Evolutionary conservation across 2,797 vertebrate species (phyloP).

Genomic region (Triplophysa yarkandensis): DNA sequence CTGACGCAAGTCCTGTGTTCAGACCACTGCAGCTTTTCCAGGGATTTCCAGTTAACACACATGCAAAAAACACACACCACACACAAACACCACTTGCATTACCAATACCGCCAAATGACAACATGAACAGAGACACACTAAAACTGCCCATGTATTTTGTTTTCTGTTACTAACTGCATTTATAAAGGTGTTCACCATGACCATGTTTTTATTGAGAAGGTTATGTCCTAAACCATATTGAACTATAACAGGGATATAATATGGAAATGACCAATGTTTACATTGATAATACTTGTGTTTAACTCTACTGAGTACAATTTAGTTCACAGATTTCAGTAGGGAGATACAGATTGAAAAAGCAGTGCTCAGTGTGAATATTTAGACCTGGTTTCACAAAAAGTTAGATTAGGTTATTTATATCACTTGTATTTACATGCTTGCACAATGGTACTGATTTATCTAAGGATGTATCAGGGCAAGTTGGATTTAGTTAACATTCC

Average conservation of each 20-base stretch:
- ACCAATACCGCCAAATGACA: slow-evolving; percentile 51
- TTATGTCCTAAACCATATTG: not conserved
- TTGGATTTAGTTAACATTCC: too few relatives aligned
- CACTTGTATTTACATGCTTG: too few relatives aligned
- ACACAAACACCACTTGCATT: slow-evolving; percentile 42
- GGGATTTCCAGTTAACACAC: slow-evolving; percentile 54
- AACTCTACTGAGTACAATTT: not conserved
- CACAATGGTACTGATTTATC: too few relatives aligned
- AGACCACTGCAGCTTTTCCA: slow-evolving; percentile 45
- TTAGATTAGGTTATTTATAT: too few relatives aligned
- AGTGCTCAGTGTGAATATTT: not conserved
- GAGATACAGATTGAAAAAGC: not conserved
- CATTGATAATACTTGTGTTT: not conserved
- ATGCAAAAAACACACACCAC: slow-evolving; percentile 26
- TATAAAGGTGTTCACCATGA: not conserved
- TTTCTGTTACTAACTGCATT: slow-evolving; percentile 8
- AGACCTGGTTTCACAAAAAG: too few relatives aligned
- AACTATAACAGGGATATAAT: not conserved
- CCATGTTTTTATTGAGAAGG: not conserved
- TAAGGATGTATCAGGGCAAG: too few relatives aligned
- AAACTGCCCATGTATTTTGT: slow-evolving; percentile 34
- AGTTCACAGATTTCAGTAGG: not conserved
- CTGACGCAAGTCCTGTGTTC: slow-evolving; percentile 39
- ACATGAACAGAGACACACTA: slow-evolving; percentile 11
- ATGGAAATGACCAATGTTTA: not conserved